Percentiles rank a stretch among this genome's conserved stretches.
Conservation (phyloP, 1,140 invertebrate species). For the Drosophila tsacasi region DNA sequence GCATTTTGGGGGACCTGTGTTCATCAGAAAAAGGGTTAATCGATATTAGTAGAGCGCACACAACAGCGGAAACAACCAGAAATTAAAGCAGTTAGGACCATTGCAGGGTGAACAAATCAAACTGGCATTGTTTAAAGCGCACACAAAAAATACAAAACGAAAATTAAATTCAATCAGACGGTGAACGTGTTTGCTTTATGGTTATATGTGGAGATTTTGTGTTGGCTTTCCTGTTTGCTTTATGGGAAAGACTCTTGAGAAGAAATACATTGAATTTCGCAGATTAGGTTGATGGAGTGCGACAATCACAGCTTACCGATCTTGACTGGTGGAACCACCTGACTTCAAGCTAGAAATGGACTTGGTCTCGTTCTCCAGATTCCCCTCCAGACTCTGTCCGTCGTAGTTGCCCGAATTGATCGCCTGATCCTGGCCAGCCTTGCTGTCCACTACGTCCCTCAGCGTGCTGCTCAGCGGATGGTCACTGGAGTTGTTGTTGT, state of each 20-base stretch:
- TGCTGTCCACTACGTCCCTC: constrained; percentile 72
- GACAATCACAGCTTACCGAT: constrained; percentile 59
- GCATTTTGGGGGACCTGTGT: constrained; percentile 74
- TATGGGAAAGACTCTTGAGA: background rate
- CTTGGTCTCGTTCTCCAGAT: constrained; percentile 91
- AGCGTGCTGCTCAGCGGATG: constrained; percentile 61
- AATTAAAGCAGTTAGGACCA: constrained; percentile 32
- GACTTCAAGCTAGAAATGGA: constrained; percentile 88
- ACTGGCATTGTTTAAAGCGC: constrained; percentile 29
- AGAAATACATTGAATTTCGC: constrained; percentile 17
- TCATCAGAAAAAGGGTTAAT: constrained; percentile 41
- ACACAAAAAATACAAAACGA: constrained; percentile 29
- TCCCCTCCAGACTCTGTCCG: constrained; percentile 85
- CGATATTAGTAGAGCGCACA: constrained; percentile 39
- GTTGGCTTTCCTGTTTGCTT: constrained; percentile 31
- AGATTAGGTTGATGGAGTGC: background rate
- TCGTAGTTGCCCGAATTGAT: constrained; percentile 53
- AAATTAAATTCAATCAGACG: constrained; percentile 19
- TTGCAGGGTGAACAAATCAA: constrained; percentile 16
- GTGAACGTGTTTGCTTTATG: constrained; percentile 30
- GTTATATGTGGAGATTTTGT: constrained; percentile 13
- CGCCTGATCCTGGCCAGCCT: constrained; percentile 49
- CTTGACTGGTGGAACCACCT: constrained; percentile 88
- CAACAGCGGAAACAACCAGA: constrained; percentile 2
- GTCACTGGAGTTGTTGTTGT: constrained; percentile 53